These are phyloP conservation scores for Cactoblastis cactorum DNA, from an alignment of 2,888 invertebrate genomes.

Conservation along the genomic window DNA sequence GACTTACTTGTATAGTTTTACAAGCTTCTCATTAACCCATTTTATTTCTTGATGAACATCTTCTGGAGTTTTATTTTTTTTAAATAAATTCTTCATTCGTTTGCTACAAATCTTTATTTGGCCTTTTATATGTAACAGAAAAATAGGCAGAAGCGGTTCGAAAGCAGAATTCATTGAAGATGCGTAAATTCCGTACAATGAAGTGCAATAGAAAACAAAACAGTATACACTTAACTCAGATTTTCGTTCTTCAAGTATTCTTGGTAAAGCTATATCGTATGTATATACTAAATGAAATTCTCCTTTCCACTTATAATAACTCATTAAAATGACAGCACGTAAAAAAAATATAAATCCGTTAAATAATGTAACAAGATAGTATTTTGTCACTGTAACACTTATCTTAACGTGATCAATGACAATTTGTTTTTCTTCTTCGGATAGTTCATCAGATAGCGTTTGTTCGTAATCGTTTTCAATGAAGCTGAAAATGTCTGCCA, in stretches of 20 bases:
- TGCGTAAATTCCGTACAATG: slow-evolving; percentile 39
- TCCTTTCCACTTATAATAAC: slow-evolving; percentile 32
- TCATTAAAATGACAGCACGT: slow-evolving; percentile 44
- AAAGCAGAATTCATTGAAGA: slow-evolving; percentile 46
- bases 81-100: slow-evolving; percentile 39
- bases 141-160: slow-evolving; percentile 60
- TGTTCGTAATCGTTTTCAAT: slow-evolving; percentile 45
- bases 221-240: slow-evolving; percentile 29
- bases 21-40: slow-evolving; percentile 42
- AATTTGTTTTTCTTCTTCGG: slow-evolving; percentile 36
- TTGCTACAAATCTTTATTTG: slow-evolving; percentile 48
- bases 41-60: slow-evolving; percentile 39
- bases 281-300: slow-evolving; percentile 40
- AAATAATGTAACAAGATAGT: slow-evolving; percentile 40
- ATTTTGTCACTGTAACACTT: slow-evolving; percentile 39
- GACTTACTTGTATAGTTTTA: slow-evolving; percentile 45
- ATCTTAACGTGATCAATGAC: slow-evolving; percentile 35
- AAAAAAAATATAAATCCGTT: slow-evolving; percentile 40
- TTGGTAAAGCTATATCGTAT: slow-evolving; percentile 47
- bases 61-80: slow-evolving; percentile 23
- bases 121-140: slow-evolving; percentile 54
- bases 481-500: slow-evolving; percentile 34
- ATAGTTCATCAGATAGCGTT: slow-evolving; percentile 29
- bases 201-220: slow-evolving; percentile 26
- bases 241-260: slow-evolving; percentile 38